Percentiles rank a stretch among this genome's conserved stretches.
phyloP scores from a whole-genome alignment of 1,140 invertebrate genomes.

The Plutomurus gul region DNA sequence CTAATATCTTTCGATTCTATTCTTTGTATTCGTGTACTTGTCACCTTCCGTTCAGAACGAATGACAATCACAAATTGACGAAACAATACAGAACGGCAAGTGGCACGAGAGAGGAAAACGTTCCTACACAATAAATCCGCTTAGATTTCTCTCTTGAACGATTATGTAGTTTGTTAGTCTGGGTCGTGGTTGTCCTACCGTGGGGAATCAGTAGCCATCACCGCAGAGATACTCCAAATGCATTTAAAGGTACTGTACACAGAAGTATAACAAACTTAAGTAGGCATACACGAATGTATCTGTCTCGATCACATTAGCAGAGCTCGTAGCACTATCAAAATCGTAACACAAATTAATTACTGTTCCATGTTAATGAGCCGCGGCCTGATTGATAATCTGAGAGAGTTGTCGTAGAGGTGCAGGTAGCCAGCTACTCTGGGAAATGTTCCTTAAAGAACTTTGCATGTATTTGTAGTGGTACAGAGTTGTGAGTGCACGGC shows the following conservation, averaged over 20 bases:
- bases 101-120: neutral
- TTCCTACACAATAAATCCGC: no score
- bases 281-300: no score
- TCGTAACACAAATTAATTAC: neutral
- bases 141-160: no score
- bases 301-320: no score
- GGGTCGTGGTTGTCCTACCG: no score
- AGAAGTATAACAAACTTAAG: no score
- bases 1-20: neutral
- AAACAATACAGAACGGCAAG: slow-evolving; percentile 11
- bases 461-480: neutral
- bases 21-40: neutral
- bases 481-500: neutral
- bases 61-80: slow-evolving; percentile 11
- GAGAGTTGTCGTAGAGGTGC: neutral
- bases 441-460: neutral
- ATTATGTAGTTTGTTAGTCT: no score
- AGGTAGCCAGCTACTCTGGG: no score
- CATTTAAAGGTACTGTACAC: no score
- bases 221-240: no score
- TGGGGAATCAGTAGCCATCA: no score
- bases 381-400: slow-evolving; percentile 3
- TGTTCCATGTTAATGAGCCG: slow-evolving; percentile 8
- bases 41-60: slow-evolving; percentile 3
- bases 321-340: no score